Percentiles rank a stretch among this genome's conserved stretches.
phyloP scores from a whole-genome alignment of 2,888 invertebrate genomes.

The Neelides folsomi region DNA sequence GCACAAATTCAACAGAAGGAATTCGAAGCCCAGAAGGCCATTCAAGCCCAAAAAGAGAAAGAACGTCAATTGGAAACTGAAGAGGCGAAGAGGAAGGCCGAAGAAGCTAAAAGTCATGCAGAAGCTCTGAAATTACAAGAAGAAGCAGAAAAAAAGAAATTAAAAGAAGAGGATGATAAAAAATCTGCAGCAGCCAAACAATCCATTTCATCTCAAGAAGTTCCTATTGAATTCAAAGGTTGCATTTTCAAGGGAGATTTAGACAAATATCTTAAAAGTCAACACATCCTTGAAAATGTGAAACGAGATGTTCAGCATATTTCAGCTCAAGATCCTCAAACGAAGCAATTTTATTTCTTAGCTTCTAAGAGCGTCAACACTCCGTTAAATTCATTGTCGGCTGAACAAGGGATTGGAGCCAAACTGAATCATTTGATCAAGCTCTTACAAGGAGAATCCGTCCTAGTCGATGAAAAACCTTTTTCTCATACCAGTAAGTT shows the following conservation, averaged over 20 bases:
- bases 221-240: conserved; percentile 20
- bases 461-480: conserved; percentile 15
- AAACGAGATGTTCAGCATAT: conserved; percentile 20
- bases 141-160: neutral
- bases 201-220: neutral
- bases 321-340: conserved; percentile 11
- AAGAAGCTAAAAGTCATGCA: neutral
- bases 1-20: conserved; percentile 1
- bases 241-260: conserved; percentile 20
- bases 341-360: conserved; percentile 24
- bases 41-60: conserved; percentile 1
- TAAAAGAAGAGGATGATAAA: neutral
- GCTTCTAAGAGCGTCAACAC: conserved; percentile 29
- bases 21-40: conserved; percentile 1
- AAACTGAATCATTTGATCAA: conserved; percentile 24
- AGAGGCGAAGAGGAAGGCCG: conserved; percentile 5
- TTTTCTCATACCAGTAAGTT: too few species aligned
- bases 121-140: conserved; percentile 5
- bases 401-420: conserved; percentile 11
- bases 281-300: conserved; percentile 15
- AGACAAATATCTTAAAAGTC: conserved; percentile 16
- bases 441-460: conserved; percentile 21
- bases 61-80: neutral
- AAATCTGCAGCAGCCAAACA: neutral
- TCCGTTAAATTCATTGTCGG: conserved; percentile 25